These are phyloP conservation scores for Siniperca scherzeri DNA, from an alignment of 2,797 vertebrate genomes.

Conservation along the genomic window DNA sequence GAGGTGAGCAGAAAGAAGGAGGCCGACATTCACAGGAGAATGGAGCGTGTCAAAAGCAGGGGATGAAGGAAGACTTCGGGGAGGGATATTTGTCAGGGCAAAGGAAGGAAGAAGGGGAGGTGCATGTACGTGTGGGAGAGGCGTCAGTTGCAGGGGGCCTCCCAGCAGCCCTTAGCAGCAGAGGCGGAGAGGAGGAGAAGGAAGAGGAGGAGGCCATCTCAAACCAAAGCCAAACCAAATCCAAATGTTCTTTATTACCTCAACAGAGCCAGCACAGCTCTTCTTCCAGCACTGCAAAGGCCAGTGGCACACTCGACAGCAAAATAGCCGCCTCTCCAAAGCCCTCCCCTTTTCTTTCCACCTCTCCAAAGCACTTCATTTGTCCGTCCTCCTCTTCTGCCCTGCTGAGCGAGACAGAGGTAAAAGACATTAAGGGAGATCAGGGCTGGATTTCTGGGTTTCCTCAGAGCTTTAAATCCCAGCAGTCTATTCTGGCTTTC, in stretches of 20 bases:
- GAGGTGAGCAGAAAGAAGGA: slow-evolving; percentile 87
- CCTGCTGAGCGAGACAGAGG: slow-evolving; percentile 93
- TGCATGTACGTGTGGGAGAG: slow-evolving; percentile 86
- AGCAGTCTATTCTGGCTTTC: slow-evolving; percentile 86
- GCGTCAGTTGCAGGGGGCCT: slow-evolving; percentile 82
- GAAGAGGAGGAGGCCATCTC: slow-evolving; percentile 97
- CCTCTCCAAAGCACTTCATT: slow-evolving; percentile 92
- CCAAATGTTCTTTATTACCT: slow-evolving; percentile 99
- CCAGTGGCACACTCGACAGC: slow-evolving; percentile 88
- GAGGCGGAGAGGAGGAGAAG: slow-evolving; percentile 83
- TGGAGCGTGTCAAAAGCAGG: slow-evolving; percentile 67
- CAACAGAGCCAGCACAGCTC: slow-evolving; percentile 96
- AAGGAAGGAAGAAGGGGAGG: slow-evolving; percentile 74
- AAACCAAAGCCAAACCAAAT: slow-evolving; percentile 99
- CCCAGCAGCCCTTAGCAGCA: slow-evolving; percentile 84
- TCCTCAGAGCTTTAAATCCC: slow-evolving; percentile 99
- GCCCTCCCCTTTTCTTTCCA: slow-evolving; percentile 85
- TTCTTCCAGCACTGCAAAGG: slow-evolving; percentile 89
- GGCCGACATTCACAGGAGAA: slow-evolving; percentile 84
- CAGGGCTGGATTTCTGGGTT: slow-evolving; percentile 88
- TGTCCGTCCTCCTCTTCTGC: slow-evolving; percentile 92
- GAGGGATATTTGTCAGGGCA: slow-evolving; percentile 74
- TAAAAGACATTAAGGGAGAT: slow-evolving; percentile 92
- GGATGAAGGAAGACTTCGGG: slow-evolving; percentile 69
- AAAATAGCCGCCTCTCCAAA: slow-evolving; percentile 88